Percentiles rank a stretch among this genome's conserved stretches.
These are phyloP conservation scores for Holocentrus rufus DNA, from an alignment of 2,797 vertebrate species.

Conservation along the genomic window DNA sequence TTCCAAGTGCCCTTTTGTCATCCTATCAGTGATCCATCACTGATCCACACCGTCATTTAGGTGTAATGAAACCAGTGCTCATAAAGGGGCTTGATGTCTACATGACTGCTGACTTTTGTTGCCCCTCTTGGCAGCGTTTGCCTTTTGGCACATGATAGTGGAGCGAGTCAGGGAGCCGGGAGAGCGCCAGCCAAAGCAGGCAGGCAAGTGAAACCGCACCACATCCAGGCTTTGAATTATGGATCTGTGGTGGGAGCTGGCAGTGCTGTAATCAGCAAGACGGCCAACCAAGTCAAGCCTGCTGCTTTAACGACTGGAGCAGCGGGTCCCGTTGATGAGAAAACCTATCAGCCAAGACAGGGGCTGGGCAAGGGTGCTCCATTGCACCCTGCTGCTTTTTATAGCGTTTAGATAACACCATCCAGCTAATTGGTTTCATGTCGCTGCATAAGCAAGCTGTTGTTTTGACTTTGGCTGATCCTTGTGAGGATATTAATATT, in stretches of 20 bases:
- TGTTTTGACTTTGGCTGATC: slow-evolving; percentile 72
- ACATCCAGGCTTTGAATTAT: slow-evolving; percentile 76
- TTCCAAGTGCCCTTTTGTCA: slow-evolving; percentile 38
- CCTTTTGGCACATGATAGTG: slow-evolving; percentile 54
- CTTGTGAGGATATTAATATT: slow-evolving; percentile 76
- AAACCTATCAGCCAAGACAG: slow-evolving; percentile 61
- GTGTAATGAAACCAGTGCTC: slow-evolving; percentile 50
- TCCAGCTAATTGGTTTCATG: slow-evolving; percentile 81
- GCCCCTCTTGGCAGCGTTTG: slow-evolving; percentile 54
- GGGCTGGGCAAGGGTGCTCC: slow-evolving; percentile 27
- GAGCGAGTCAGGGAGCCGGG: slow-evolving; percentile 38
- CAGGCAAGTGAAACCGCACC: slow-evolving; percentile 60
- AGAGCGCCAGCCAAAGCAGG: slow-evolving; percentile 39
- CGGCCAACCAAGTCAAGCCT: slow-evolving; percentile 65
- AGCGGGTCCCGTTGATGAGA: slow-evolving; percentile 65
- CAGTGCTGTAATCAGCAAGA: slow-evolving; percentile 67
- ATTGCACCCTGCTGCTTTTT: slow-evolving; percentile 48
- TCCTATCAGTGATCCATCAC: slow-evolving; percentile 41
- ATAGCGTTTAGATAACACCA: slow-evolving; percentile 70
- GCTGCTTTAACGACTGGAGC: slow-evolving; percentile 57
- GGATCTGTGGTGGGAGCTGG: slow-evolving; percentile 62
- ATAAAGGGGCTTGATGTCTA: slow-evolving; percentile 43
- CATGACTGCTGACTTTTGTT: slow-evolving; percentile 64
- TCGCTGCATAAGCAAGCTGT: slow-evolving; percentile 78
- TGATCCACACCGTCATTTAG: slow-evolving; percentile 20